Conservation (phyloP, 2,113 vertebrate species). For the Trichechus manatus region DNA sequence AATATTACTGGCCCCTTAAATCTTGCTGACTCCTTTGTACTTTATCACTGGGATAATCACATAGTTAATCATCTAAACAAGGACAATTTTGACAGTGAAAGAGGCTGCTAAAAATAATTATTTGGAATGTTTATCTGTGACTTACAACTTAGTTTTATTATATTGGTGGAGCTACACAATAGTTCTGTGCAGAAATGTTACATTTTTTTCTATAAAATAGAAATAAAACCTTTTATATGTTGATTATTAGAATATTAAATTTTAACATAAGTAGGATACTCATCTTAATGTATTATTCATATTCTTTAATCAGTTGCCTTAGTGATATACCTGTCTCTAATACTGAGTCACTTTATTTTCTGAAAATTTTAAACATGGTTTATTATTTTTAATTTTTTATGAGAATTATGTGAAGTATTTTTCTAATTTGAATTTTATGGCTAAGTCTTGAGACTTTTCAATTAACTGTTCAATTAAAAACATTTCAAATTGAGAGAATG, state of each 20-base stretch:
- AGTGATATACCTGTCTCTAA: background rate
- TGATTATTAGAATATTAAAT: background rate
- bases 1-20: background rate
- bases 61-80: background rate
- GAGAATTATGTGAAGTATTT: background rate
- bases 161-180: background rate
- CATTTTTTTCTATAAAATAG: background rate
- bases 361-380: background rate
- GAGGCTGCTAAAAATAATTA: background rate
- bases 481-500: conserved; percentile 5
- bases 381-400: conserved; percentile 6
- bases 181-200: background rate
- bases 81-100: background rate
- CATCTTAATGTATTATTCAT: background rate
- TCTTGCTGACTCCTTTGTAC: background rate
- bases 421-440: background rate
- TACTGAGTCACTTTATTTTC: background rate
- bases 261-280: background rate
- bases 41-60: background rate
- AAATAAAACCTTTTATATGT: background rate
- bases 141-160: background rate
- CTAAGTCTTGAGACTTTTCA: background rate
- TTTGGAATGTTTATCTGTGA: background rate
- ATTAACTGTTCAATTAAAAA: background rate
- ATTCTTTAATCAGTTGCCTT: background rate